Percentiles rank a stretch among this genome's conserved stretches.
Conservation (phyloP, 2,797 vertebrate species). For the Siniperca scherzeri region DNA sequence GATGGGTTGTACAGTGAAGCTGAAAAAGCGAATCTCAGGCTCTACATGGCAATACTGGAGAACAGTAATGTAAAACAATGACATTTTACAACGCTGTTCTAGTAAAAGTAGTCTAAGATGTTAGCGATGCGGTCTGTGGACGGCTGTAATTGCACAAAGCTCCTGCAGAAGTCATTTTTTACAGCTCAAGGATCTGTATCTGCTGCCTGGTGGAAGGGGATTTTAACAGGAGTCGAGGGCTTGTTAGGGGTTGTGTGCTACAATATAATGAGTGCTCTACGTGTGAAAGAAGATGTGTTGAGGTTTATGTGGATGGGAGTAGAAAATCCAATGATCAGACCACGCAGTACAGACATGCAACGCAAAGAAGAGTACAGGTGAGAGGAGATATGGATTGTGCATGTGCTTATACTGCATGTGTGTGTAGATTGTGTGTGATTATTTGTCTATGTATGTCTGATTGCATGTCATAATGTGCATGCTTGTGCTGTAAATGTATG, state of each 20-base stretch:
- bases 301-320: constrained; percentile 20
- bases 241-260: constrained; percentile 21
- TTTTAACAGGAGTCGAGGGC: constrained; percentile 26
- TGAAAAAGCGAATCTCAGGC: not conserved
- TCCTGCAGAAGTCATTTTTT: constrained; percentile 34
- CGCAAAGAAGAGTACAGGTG: not conserved
- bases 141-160: constrained; percentile 35
- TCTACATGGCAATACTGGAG: not conserved
- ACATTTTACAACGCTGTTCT: constrained; percentile 33
- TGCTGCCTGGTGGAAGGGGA: constrained; percentile 24
- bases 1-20: not conserved
- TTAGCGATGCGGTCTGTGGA: constrained; percentile 8
- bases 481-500: not conserved
- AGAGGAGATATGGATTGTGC: not conserved
- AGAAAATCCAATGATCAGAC: constrained; percentile 19
- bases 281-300: constrained; percentile 34
- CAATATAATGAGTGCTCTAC: constrained; percentile 24
- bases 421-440: not conserved
- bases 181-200: constrained; percentile 56
- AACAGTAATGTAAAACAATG: constrained; percentile 35
- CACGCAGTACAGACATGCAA: not conserved
- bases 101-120: constrained; percentile 27
- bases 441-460: not conserved
- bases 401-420: not conserved
- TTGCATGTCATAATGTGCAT: not conserved